Conservation (phyloP, 2,113 vertebrate species). For the Vulpes lagopus region DNA sequence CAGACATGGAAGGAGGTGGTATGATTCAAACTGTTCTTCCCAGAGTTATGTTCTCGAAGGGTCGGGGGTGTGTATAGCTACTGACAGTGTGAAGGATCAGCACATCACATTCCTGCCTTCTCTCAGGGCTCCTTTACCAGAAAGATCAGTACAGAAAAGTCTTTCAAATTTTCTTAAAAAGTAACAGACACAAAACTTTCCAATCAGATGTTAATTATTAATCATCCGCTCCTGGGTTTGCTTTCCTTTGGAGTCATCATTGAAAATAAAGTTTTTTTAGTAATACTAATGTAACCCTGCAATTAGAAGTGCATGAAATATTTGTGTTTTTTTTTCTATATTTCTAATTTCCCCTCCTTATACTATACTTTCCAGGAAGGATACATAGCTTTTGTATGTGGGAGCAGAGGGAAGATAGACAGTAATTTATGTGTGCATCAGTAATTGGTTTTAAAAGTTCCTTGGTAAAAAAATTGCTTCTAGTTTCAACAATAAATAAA, state of each 20-base stretch:
- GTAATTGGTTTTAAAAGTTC: not conserved
- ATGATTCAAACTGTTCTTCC: not conserved
- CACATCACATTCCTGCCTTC: not conserved
- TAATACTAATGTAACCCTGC: conserved; percentile 37
- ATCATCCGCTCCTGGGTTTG: conserved; percentile 61
- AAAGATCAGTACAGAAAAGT: not conserved
- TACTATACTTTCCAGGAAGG: conserved; percentile 32
- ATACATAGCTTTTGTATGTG: not conserved
- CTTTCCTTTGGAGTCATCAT: conserved; percentile 49
- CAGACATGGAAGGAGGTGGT: not conserved
- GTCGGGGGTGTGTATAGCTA: not conserved
- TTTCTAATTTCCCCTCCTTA: conserved; percentile 34
- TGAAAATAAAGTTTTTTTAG: conserved; percentile 53
- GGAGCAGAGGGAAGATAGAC: no score
- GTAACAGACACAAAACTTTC: not conserved
- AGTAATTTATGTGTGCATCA: not conserved
- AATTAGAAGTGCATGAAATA: conserved; percentile 56
- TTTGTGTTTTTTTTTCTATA: not conserved
- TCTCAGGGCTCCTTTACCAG: not conserved
- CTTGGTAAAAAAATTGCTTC: conserved; percentile 10
- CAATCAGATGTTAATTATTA: not conserved
- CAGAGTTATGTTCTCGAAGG: not conserved
- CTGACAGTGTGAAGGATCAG: not conserved
- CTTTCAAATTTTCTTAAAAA: conserved; percentile 65
- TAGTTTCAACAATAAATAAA: conserved; percentile 41